These are phyloP conservation scores for Dicrurus megarhynchus DNA, from an alignment of 2,113 vertebrate species.

Conservation along the genomic window DNA sequence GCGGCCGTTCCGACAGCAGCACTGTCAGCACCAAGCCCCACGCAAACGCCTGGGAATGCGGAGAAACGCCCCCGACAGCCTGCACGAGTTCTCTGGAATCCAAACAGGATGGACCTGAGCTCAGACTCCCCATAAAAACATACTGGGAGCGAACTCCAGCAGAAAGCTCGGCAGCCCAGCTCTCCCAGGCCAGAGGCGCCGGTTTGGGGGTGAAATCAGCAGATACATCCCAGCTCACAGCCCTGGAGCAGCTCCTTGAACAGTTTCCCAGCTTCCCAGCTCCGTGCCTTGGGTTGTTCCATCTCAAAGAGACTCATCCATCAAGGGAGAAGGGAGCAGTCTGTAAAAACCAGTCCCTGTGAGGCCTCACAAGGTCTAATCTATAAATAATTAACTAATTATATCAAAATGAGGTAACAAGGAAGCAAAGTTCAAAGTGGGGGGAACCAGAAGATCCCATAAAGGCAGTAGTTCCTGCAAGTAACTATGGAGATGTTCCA, in stretches of 20 bases:
- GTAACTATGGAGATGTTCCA: neutral
- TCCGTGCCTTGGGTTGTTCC: neutral
- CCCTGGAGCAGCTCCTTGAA: neutral
- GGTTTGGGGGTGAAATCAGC: neutral
- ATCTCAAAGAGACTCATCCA: fast-evolving
- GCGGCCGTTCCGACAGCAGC: neutral
- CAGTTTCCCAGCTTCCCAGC: neutral
- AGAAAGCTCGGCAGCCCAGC: neutral
- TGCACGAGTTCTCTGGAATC: neutral
- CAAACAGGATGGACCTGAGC: neutral
- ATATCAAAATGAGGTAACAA: neutral
- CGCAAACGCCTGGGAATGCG: neutral
- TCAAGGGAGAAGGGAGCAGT: neutral
- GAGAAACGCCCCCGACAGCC: neutral
- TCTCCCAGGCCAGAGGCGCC: neutral
- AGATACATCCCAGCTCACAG: fast-evolving
- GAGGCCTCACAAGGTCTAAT: neutral
- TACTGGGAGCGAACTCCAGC: neutral
- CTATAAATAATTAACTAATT: neutral
- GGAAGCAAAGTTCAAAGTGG: neutral
- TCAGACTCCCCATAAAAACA: neutral
- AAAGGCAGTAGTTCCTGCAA: neutral
- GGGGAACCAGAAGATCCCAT: neutral
- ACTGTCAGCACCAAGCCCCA: neutral
- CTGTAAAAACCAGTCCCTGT: neutral